Percentiles rank a stretch among this genome's conserved stretches.
Conservation (phyloP, 2,797 vertebrate genomes). For the Enteromius fasciolatus region DNA sequence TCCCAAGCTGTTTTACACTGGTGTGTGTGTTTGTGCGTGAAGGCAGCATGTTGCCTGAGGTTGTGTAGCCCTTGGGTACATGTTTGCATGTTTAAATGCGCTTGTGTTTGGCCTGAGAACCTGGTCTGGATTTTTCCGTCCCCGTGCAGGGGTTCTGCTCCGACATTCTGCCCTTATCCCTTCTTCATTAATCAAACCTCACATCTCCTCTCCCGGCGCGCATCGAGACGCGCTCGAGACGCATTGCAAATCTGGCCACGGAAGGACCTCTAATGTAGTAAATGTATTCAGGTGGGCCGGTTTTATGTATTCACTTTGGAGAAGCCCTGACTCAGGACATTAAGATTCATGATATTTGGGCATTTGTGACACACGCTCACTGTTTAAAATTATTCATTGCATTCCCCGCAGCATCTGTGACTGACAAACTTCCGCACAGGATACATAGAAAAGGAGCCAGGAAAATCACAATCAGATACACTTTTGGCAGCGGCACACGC, state of each 20-base stretch:
- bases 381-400: conserved; percentile 76
- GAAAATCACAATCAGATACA: conserved; percentile 56
- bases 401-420: conserved; percentile 68
- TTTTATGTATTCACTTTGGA: conserved; percentile 77
- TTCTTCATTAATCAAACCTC: conserved; percentile 67
- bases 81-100: conserved; percentile 55
- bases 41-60: conserved; percentile 60
- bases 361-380: conserved; percentile 67
- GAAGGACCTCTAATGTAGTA: conserved; percentile 78
- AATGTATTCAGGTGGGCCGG: conserved; percentile 75
- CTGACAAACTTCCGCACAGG: conserved; percentile 66
- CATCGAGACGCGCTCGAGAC: conserved; percentile 55
- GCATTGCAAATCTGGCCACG: conserved; percentile 76
- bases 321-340: conserved; percentile 64
- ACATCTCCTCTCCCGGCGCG: conserved; percentile 57
- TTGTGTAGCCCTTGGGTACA: conserved; percentile 59
- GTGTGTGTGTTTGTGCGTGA: conserved; percentile 58
- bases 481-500: conserved; percentile 32
- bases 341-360: conserved; percentile 75
- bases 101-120: conserved; percentile 25
- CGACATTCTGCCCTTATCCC: conserved; percentile 55
- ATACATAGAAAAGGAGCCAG: conserved; percentile 66
- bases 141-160: conserved; percentile 27
- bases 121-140: conserved; percentile 11
- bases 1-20: conserved; percentile 63